phyloP scores from a whole-genome alignment of 2,797 vertebrate species.

The Hypotaenidia okinawae region DNA sequence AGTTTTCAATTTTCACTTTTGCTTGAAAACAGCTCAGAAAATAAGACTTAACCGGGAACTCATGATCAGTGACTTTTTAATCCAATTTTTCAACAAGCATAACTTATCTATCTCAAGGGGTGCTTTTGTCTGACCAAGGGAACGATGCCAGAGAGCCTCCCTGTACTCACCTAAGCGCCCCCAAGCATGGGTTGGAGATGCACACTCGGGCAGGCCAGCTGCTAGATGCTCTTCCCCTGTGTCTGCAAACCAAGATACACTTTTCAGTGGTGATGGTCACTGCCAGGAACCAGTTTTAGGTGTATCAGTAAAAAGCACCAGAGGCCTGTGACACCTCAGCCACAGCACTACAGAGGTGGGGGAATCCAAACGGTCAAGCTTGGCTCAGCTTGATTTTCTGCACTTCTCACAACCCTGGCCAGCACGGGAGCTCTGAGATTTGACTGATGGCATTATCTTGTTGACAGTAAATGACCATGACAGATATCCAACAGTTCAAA shows the following conservation, averaged over 20 bases:
- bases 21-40: constrained; percentile 56
- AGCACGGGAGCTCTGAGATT: not conserved
- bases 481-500: not conserved
- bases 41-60: constrained; percentile 26
- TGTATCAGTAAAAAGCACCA: not conserved
- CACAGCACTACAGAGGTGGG: accelerated
- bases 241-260: not conserved
- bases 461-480: not conserved
- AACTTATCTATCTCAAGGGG: not conserved
- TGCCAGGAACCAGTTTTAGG: not conserved
- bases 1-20: constrained; percentile 61
- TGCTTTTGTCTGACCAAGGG: not conserved
- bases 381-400: not conserved
- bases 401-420: not conserved
- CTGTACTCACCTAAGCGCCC: not conserved
- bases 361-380: not conserved
- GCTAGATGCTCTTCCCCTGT: not conserved
- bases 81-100: not conserved
- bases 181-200: accelerated
- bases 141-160: not conserved
- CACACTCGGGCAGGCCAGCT: accelerated
- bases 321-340: not conserved
- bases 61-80: constrained; percentile 3
- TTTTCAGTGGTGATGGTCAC: not conserved
- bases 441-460: not conserved